phyloP scores from a whole-genome alignment of 2,888 invertebrate species.

The Leuctra nigra region DNA sequence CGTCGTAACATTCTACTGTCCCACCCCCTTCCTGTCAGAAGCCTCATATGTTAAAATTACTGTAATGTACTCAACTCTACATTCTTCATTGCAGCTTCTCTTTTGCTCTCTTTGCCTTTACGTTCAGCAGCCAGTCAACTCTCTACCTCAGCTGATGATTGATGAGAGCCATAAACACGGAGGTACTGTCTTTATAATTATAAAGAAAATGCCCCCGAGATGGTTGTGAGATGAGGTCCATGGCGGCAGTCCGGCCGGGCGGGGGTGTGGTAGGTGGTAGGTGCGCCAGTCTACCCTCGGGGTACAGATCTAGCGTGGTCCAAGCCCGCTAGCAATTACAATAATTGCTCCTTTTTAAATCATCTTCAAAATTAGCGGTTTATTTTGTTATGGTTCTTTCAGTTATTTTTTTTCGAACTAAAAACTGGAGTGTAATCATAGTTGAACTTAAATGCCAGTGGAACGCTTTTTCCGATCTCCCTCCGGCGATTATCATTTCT shows the following conservation, averaged over 20 bases:
- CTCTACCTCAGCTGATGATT: conserved; percentile 4
- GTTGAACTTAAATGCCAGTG: conserved; percentile 5
- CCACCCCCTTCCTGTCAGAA: conserved; percentile 16
- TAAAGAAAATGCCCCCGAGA: too few relatives aligned
- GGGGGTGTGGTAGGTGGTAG: background rate
- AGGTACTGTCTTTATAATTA: conserved; percentile 9
- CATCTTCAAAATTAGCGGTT: conserved; percentile 20
- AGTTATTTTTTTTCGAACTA: too few relatives aligned
- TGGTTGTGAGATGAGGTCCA: background rate
- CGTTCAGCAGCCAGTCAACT: background rate
- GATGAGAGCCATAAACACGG: conserved; percentile 6
- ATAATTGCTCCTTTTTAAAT: conserved; percentile 23
- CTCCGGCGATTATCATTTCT: too few relatives aligned
- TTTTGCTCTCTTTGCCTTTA: conserved; percentile 2
- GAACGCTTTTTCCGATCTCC: too few relatives aligned
- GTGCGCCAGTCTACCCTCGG: background rate
- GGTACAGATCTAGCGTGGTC: background rate
- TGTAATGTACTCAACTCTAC: conserved; percentile 4
- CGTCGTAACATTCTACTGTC: background rate
- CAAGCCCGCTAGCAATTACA: conserved; percentile 7
- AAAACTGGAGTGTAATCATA: conserved; percentile 2
- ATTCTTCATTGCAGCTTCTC: conserved; percentile 12
- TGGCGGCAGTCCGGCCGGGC: background rate
- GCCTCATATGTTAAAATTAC: conserved; percentile 12
- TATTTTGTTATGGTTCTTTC: too few relatives aligned